These are phyloP conservation scores for Trogon surrucura DNA, from an alignment of 2,113 vertebrate species.

Conservation along the genomic window DNA sequence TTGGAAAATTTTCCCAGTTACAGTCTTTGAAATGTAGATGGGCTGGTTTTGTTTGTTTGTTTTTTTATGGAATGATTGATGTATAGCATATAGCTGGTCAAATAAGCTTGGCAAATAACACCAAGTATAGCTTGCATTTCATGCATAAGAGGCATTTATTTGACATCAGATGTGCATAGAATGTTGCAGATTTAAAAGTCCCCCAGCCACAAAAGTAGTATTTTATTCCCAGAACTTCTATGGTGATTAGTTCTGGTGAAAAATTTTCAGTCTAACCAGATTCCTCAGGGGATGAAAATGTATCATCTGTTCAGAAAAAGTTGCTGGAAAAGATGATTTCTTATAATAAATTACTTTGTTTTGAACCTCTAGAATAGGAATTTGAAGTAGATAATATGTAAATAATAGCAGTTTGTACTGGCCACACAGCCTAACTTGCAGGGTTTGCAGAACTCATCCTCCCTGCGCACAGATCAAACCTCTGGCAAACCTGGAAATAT, in stretches of 20 bases:
- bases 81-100: neutral
- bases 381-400: neutral
- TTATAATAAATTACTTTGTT: neutral
- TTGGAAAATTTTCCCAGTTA: neutral
- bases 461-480: accelerated
- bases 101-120: neutral
- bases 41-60: neutral
- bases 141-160: neutral
- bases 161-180: neutral
- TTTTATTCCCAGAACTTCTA: neutral
- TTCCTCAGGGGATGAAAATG: neutral
- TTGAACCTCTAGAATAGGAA: neutral
- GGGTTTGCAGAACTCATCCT: neutral
- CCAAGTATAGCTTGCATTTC: neutral
- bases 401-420: neutral
- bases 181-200: neutral
- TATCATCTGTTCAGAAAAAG: neutral
- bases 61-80: neutral
- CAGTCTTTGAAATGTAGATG: neutral
- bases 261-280: neutral
- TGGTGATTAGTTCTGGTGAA: neutral
- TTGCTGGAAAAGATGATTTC: neutral
- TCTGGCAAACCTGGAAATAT: neutral
- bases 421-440: neutral
- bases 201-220: neutral